These are phyloP conservation scores for Lepidurus arcticus DNA, from an alignment of 1,140 invertebrate genomes.

Conservation along the genomic window DNA sequence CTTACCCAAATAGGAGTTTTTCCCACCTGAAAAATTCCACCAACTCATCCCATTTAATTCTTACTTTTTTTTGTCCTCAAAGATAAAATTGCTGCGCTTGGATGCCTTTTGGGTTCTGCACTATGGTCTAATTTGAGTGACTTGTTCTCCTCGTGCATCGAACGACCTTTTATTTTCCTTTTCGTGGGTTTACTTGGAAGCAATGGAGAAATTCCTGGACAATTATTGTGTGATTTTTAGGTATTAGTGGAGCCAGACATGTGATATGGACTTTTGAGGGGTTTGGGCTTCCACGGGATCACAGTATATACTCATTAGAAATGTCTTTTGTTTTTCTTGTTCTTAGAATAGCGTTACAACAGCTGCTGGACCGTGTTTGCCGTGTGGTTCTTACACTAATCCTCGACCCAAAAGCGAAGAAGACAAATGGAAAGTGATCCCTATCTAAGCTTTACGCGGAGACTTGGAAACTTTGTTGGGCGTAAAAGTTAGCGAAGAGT, in stretches of 20 bases:
- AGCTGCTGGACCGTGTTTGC: conserved; percentile 7
- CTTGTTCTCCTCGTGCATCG: not conserved
- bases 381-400: not conserved
- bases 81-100: not conserved
- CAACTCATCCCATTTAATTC: not conserved
- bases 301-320: not conserved
- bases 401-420: not conserved
- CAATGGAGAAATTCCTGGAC: not conserved
- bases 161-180: not conserved
- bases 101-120: not conserved
- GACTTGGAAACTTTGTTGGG: not conserved
- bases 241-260: not conserved
- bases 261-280: not conserved
- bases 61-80: not conserved
- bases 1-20: not conserved
- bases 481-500: not conserved
- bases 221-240: not conserved
- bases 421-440: not conserved
- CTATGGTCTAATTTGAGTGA: not conserved
- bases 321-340: not conserved
- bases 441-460: not conserved
- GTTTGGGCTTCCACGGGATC: not conserved
- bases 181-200: not conserved
- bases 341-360: not conserved
- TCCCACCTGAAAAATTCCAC: not conserved